phyloP scores from a whole-genome alignment of 2,797 vertebrate genomes.

The Phoebastria nigripes region DNA sequence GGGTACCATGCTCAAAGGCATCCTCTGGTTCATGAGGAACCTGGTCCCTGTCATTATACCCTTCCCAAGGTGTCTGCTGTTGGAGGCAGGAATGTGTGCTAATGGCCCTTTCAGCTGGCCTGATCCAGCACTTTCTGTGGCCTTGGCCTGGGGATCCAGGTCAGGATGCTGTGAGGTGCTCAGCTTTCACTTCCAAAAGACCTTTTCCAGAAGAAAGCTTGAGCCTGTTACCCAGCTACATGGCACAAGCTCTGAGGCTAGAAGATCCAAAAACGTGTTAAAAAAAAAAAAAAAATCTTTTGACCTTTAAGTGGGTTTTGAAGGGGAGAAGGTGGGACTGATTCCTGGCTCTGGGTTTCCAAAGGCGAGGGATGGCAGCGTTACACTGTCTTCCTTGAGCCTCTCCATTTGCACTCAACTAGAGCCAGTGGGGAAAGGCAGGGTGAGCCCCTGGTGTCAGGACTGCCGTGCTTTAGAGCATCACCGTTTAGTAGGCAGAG shows the following conservation, averaged over 20 bases:
- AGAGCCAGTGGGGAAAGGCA: not conserved
- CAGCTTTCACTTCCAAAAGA: not conserved
- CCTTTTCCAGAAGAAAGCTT: not conserved
- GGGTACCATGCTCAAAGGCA: not conserved
- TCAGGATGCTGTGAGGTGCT: not conserved
- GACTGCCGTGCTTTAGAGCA: not conserved
- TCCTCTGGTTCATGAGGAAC: not conserved
- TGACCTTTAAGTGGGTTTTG: not conserved
- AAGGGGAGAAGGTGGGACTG: not conserved
- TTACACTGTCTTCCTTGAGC: not conserved
- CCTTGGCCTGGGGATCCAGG: fast-evolving
- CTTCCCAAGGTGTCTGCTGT: not conserved
- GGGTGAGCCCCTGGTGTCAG: not conserved
- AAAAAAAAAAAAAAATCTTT: not conserved
- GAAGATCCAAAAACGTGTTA: not conserved
- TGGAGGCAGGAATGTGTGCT: not conserved
- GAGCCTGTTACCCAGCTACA: not conserved
- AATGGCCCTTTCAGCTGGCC: not conserved
- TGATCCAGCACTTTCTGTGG: not conserved
- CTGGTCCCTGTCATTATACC: not conserved
- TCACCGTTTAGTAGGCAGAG: not conserved
- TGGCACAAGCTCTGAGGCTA: not conserved
- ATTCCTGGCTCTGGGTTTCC: not conserved
- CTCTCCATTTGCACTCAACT: not conserved
- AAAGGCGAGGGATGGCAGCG: not conserved